Conservation (phyloP, 2,888 invertebrate genomes). For the Myathropa florea region DNA sequence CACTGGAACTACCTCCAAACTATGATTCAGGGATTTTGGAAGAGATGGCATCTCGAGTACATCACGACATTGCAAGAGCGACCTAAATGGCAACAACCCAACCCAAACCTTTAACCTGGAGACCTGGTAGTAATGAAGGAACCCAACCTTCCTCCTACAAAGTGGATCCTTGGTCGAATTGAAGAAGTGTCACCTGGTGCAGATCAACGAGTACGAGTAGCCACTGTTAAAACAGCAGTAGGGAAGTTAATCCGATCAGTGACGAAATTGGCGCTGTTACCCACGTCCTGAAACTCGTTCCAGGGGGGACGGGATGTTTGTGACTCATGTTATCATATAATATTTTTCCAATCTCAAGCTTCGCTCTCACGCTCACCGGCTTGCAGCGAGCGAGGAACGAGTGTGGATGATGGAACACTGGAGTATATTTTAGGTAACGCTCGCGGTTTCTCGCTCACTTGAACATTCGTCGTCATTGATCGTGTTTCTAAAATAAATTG, state of each 20-base stretch:
- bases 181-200: background rate
- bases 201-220: background rate
- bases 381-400: no score
- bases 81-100: background rate
- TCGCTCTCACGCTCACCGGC: no score
- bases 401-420: no score
- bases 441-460: no score
- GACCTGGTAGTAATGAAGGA: background rate
- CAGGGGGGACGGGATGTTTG: no score
- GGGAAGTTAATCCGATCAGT: background rate
- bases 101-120: no score
- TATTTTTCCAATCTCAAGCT: no score
- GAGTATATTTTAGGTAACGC: no score
- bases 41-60: slow-evolving; percentile 19
- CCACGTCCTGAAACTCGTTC: no score
- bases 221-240: background rate
- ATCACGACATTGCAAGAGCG: slow-evolving; percentile 16
- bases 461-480: no score
- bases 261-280: background rate
- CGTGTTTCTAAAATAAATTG: no score
- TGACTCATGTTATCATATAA: no score
- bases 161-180: background rate
- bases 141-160: background rate
- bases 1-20: slow-evolving; percentile 10
- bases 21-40: slow-evolving; percentile 10